These are phyloP conservation scores for Octonoba sinensis DNA, from an alignment of 2,888 invertebrate genomes.

Conservation along the genomic window DNA sequence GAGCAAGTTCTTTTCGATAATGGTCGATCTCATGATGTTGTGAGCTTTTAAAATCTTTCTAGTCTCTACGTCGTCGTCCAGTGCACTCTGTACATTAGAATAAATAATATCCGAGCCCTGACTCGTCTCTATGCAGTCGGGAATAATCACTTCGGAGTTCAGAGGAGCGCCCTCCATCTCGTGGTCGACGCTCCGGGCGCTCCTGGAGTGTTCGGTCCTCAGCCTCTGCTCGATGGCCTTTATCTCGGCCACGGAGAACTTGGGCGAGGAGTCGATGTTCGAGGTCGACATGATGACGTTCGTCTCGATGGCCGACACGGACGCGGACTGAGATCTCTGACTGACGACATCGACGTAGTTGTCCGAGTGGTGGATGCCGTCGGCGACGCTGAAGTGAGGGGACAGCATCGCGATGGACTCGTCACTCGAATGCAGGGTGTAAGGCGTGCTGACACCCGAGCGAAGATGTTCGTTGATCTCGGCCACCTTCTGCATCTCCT, in stretches of 20 bases:
- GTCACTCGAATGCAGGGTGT: slow-evolving; percentile 40
- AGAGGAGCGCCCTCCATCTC: slow-evolving; percentile 4
- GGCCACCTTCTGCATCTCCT: slow-evolving; percentile 60
- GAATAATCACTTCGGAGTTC: slow-evolving; percentile 49
- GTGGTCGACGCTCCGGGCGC: slow-evolving; percentile 21
- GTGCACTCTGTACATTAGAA: slow-evolving; percentile 37
- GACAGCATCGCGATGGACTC: slow-evolving; percentile 47
- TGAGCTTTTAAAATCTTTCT: slow-evolving; percentile 48
- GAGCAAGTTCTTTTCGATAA: slow-evolving; percentile 55
- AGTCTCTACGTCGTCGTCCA: slow-evolving; percentile 27
- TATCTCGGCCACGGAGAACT: slow-evolving; percentile 49
- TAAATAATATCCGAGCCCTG: slow-evolving; percentile 52
- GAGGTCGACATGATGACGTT: slow-evolving; percentile 63
- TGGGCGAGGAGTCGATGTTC: slow-evolving; percentile 43
- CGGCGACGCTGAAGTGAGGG: slow-evolving; percentile 41
- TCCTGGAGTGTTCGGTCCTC: slow-evolving; percentile 27
- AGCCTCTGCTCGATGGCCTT: slow-evolving; percentile 57
- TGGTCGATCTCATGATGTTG: slow-evolving; percentile 37
- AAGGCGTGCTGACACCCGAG: slow-evolving; percentile 36
- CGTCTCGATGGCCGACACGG: slow-evolving; percentile 58
- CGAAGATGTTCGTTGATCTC: slow-evolving; percentile 56
- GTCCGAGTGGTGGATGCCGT: slow-evolving; percentile 39
- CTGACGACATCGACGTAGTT: slow-evolving; percentile 36
- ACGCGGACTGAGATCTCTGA: slow-evolving; percentile 43
- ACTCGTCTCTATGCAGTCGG: slow-evolving; percentile 42